Percentiles rank a stretch among this genome's conserved stretches.
These are phyloP conservation scores for Zosterops pallidus DNA, from an alignment of 2,113 vertebrate genomes.

Conservation along the genomic window DNA sequence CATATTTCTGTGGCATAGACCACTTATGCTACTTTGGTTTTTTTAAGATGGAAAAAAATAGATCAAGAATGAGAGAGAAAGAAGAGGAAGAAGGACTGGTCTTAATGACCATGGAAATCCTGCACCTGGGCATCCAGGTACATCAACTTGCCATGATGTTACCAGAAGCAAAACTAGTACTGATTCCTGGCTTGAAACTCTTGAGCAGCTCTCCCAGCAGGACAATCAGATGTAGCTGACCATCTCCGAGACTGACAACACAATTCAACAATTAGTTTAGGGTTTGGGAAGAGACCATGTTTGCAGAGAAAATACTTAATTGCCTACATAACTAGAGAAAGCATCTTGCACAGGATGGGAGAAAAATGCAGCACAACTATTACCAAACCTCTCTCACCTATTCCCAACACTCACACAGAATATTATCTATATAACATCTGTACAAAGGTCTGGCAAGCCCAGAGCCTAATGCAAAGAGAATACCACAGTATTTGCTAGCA, in stretches of 20 bases:
- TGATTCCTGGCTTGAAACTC: background rate
- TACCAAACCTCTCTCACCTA: background rate
- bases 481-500: background rate
- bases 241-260: accelerated
- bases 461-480: background rate
- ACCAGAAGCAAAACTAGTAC: background rate
- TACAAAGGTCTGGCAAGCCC: background rate
- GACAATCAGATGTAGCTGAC: background rate
- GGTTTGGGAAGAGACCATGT: background rate
- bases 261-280: background rate
- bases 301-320: background rate
- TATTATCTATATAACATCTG: background rate
- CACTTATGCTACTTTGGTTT: constrained; percentile 62
- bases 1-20: constrained; percentile 43
- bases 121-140: background rate
- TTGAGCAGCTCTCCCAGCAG: background rate
- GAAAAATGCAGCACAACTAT: background rate
- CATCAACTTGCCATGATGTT: background rate
- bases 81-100: background rate
- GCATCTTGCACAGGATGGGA: background rate
- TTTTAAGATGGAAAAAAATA: constrained; percentile 4
- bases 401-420: background rate
- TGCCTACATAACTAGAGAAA: background rate
- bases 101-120: background rate
- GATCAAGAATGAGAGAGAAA: background rate